A percentile compares a stretch with the other conserved stretches of the same genome.
Conservation (phyloP, 2,797 vertebrate species). For the Mus minutoides region DNA sequence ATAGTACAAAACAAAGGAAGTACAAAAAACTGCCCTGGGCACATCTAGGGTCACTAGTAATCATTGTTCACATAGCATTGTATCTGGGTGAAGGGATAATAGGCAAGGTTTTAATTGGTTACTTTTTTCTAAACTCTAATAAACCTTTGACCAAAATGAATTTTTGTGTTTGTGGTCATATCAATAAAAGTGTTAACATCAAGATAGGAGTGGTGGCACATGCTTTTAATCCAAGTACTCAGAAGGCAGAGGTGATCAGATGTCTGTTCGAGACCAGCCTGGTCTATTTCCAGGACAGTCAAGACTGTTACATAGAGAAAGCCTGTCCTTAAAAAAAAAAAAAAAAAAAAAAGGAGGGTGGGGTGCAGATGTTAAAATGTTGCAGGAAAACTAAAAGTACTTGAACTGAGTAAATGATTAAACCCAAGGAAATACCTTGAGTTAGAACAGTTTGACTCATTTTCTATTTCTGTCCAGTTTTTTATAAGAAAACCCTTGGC, state of each 20-base stretch:
- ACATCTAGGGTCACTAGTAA: background rate
- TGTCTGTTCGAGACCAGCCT: background rate
- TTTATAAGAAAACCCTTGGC: background rate
- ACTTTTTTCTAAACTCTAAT: constrained; percentile 9
- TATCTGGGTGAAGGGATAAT: constrained; percentile 18
- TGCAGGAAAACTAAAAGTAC: background rate
- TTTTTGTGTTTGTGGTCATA: background rate
- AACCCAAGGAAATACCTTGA: background rate
- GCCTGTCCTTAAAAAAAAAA: background rate
- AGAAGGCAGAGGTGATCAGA: background rate
- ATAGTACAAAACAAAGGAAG: background rate
- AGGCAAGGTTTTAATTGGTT: background rate
- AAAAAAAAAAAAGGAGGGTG: no score
- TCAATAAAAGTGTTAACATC: background rate
- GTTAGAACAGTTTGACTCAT: background rate
- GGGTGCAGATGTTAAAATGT: background rate
- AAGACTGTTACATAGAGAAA: background rate
- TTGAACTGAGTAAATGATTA: background rate
- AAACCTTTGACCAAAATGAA: background rate
- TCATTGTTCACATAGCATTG: background rate
- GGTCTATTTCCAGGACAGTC: background rate
- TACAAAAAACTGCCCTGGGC: background rate
- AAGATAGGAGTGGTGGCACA: background rate
- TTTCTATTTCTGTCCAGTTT: constrained; percentile 24
- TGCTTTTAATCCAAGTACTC: background rate